Evolutionary conservation across 2,797 vertebrate species (phyloP).

Genomic region (Iguana delicatissima): DNA sequence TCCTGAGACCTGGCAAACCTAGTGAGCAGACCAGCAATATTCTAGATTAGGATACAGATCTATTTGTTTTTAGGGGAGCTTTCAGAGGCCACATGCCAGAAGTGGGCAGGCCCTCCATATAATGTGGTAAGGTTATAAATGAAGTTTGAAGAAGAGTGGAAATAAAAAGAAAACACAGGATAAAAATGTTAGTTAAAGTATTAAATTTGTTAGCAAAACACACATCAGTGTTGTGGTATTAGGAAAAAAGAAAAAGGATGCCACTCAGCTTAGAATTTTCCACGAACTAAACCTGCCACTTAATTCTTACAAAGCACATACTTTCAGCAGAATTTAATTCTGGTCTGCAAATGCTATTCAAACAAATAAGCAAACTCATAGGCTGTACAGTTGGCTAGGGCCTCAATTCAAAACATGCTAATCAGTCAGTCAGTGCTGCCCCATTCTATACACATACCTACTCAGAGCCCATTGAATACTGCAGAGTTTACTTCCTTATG

Average conservation of each 20-base stretch:
- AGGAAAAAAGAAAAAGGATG: neutral
- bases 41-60: neutral
- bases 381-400: neutral
- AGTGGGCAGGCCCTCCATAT: neutral
- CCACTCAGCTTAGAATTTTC: neutral
- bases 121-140: neutral
- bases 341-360: neutral
- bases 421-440: neutral
- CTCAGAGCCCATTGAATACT: constrained; percentile 1
- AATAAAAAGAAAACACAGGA: neutral
- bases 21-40: no score
- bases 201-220: neutral
- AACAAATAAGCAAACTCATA: neutral
- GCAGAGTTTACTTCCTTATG: neutral
- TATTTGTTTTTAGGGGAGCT: neutral
- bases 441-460: neutral
- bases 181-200: neutral
- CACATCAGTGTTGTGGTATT: neutral
- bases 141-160: neutral
- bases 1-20: no score
- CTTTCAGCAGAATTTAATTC: neutral
- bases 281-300: neutral
- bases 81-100: neutral
- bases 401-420: neutral
- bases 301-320: neutral